Percentiles rank a stretch among this genome's conserved stretches.
Evolutionary conservation across 1,140 invertebrate genomes (phyloP).

Genomic region (Drosophila mojavensis): DNA sequence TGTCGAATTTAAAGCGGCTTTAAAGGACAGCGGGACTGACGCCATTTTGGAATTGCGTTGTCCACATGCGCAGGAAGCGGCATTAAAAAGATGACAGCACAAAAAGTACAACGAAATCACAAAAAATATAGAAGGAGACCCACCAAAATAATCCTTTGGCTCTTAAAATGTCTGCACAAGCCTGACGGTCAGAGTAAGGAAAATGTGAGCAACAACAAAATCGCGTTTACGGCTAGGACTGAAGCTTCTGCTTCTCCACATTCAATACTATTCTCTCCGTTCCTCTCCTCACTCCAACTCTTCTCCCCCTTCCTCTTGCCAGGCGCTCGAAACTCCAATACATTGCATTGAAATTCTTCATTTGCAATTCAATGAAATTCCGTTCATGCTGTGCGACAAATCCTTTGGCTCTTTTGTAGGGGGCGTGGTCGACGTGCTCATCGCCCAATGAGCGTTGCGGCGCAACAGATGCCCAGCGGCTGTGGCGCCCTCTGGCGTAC

Average conservation of each 20-base stretch:
- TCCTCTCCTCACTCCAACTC: no score
- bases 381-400: constrained; percentile 51
- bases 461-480: constrained; percentile 61
- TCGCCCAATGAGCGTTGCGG: constrained; percentile 59
- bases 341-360: constrained; percentile 80
- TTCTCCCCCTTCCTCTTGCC: not conserved
- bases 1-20: constrained; percentile 6
- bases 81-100: constrained; percentile 57
- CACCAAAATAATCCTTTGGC: constrained; percentile 75
- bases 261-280: not conserved
- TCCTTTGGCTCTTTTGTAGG: constrained; percentile 17
- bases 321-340: constrained; percentile 60
- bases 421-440: constrained; percentile 53
- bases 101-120: not conserved
- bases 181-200: constrained; percentile 6
- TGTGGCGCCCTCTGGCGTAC: constrained; percentile 22
- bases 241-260: not conserved
- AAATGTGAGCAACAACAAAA: constrained; percentile 26
- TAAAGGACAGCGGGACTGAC: constrained; percentile 13
- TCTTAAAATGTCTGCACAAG: constrained; percentile 80
- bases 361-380: constrained; percentile 80
- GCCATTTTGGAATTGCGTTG: constrained; percentile 63
- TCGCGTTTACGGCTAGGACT: not conserved
- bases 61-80: constrained; percentile 19
- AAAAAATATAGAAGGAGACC: constrained; percentile 12